Conservation (phyloP, 2,113 vertebrate species). For the Albula goreensis region DNA sequence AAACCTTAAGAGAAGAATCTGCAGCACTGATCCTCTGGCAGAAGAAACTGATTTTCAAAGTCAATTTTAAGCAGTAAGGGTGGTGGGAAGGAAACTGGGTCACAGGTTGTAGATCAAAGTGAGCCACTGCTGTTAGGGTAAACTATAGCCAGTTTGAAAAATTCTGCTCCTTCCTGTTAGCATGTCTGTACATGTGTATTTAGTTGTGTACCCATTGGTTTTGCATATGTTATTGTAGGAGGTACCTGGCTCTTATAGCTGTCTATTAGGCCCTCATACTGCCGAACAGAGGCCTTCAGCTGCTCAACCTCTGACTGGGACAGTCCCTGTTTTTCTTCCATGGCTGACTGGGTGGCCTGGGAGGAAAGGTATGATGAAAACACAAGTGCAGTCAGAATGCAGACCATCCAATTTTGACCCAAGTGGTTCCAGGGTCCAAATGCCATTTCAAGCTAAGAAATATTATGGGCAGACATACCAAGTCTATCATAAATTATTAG, state of each 20-base stretch:
- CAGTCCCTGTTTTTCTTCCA: conserved; percentile 81
- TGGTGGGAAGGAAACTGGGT: too few species aligned
- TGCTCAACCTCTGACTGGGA: conserved; percentile 81
- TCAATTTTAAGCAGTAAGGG: too few species aligned
- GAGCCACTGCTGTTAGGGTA: too few species aligned
- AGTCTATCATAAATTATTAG: not conserved
- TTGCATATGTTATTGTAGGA: not conserved
- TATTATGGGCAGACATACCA: not conserved
- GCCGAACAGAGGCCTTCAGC: conserved; percentile 78
- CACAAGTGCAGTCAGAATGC: not conserved
- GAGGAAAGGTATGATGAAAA: conserved; percentile 17
- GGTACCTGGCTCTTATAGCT: conserved; percentile 83
- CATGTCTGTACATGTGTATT: not conserved
- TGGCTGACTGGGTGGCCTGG: conserved; percentile 69
- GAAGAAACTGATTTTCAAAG: too few species aligned
- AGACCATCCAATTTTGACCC: not conserved
- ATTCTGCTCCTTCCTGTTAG: not conserved
- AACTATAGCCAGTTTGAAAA: not conserved
- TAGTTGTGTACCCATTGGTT: not conserved
- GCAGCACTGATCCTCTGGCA: too few species aligned
- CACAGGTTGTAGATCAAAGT: too few species aligned
- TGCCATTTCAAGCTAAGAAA: not conserved
- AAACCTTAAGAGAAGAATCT: too few species aligned
- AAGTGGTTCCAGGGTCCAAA: not conserved
- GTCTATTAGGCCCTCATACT: conserved; percentile 84